These are phyloP conservation scores for Dryobotodes eremita DNA, from an alignment of 2,888 invertebrate genomes.

Conservation along the genomic window DNA sequence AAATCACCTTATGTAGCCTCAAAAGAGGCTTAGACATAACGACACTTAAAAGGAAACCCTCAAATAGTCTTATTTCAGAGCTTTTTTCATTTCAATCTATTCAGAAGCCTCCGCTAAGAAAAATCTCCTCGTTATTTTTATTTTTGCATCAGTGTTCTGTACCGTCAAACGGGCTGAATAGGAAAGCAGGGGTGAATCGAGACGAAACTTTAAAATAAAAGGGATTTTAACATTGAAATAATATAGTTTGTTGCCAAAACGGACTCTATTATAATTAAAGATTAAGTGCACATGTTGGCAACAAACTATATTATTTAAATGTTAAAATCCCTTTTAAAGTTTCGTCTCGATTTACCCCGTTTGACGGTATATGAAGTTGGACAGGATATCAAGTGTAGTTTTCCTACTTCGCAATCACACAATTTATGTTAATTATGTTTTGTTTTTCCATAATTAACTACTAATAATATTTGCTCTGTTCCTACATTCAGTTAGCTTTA, in stretches of 20 bases:
- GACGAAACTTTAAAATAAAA: no score
- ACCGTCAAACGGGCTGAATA: no score
- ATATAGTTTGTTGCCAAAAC: no score
- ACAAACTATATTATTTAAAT: no score
- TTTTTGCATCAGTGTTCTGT: background rate
- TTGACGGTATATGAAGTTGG: background rate
- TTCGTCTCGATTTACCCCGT: no score
- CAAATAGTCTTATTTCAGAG: background rate
- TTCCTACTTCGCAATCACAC: slow-evolving; percentile 6
- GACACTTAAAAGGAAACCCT: background rate
- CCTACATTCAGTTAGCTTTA: slow-evolving; percentile 13
- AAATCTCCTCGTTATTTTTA: background rate
- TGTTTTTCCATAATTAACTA: slow-evolving; percentile 36
- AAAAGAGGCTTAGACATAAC: no score
- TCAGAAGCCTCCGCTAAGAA: background rate
- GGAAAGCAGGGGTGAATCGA: no score
- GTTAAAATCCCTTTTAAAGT: no score
- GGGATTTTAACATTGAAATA: no score
- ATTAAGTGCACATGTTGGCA: no score
- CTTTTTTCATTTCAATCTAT: background rate
- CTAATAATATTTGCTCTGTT: slow-evolving; percentile 14
- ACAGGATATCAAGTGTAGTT: slow-evolving; percentile 10
- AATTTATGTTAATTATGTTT: slow-evolving; percentile 24
- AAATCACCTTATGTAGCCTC: no score
- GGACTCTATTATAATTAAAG: no score